Percentiles rank a stretch among this genome's conserved stretches.
Evolutionary conservation across 2,888 invertebrate species (phyloP).

Genomic region (Aricia artaxerxes): DNA sequence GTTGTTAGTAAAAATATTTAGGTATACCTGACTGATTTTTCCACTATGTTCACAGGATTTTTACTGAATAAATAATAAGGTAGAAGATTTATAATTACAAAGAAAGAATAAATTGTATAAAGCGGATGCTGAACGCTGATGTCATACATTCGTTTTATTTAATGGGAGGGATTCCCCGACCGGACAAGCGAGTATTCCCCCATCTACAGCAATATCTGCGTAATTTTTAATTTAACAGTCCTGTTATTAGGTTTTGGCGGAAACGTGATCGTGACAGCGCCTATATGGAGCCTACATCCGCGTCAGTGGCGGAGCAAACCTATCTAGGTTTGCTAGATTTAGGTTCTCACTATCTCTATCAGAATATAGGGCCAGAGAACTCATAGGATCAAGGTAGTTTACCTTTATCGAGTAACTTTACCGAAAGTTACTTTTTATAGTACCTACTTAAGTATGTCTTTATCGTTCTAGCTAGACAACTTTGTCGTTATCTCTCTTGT

Average conservation of each 20-base stretch:
- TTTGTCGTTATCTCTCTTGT: no score
- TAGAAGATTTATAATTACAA: neutral
- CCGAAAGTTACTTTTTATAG: no score
- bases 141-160: neutral
- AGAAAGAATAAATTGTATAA: neutral
- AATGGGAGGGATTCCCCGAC: neutral
- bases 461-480: no score
- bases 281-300: slow-evolving; percentile 32
- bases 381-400: no score
- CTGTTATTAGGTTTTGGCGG: neutral
- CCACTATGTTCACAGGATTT: neutral
- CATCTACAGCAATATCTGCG: neutral
- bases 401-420: no score
- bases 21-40: neutral
- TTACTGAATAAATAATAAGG: neutral
- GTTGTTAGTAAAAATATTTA: neutral
- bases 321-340: no score
- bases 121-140: slow-evolving; percentile 1
- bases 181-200: neutral
- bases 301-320: slow-evolving; percentile 40
- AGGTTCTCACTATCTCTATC: no score
- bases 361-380: no score
- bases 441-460: no score
- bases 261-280: slow-evolving; percentile 10
- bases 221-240: slow-evolving; percentile 15